Evolutionary conservation across 1,140 invertebrate genomes (phyloP).

Genomic region (Rhyacophila brunnea): DNA sequence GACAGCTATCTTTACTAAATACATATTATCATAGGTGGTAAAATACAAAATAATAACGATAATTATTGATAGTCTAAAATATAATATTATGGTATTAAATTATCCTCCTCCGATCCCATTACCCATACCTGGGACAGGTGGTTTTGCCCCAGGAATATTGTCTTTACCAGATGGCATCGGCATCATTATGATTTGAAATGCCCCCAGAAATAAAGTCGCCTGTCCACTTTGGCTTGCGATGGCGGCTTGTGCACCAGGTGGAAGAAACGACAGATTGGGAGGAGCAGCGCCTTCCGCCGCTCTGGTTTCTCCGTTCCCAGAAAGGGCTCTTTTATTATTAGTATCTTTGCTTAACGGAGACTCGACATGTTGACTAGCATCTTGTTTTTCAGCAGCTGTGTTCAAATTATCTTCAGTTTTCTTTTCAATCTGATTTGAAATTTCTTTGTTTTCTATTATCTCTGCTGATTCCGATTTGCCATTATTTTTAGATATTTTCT

Average conservation of each 20-base stretch:
- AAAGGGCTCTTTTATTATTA: too few species aligned
- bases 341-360: too few species aligned
- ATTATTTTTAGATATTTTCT: background rate
- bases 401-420: background rate
- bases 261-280: background rate
- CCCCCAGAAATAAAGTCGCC: conserved; percentile 15
- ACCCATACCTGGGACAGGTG: background rate
- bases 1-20: too few species aligned
- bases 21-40: too few species aligned
- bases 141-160: background rate
- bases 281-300: background rate
- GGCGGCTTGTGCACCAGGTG: conserved; percentile 7
- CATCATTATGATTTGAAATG: conserved; percentile 16
- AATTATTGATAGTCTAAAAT: too few species aligned
- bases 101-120: too few species aligned
- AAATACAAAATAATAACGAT: too few species aligned
- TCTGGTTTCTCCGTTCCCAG: too few species aligned
- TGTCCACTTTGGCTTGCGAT: conserved; percentile 8
- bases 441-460: conserved; percentile 1
- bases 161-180: background rate
- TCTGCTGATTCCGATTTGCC: background rate
- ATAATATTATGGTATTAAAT: too few species aligned
- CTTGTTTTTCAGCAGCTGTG: too few species aligned
- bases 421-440: background rate
- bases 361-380: too few species aligned